Evolutionary conservation across 2,113 vertebrate genomes (phyloP).

Genomic region (Acrocephalus arundinaceus): DNA sequence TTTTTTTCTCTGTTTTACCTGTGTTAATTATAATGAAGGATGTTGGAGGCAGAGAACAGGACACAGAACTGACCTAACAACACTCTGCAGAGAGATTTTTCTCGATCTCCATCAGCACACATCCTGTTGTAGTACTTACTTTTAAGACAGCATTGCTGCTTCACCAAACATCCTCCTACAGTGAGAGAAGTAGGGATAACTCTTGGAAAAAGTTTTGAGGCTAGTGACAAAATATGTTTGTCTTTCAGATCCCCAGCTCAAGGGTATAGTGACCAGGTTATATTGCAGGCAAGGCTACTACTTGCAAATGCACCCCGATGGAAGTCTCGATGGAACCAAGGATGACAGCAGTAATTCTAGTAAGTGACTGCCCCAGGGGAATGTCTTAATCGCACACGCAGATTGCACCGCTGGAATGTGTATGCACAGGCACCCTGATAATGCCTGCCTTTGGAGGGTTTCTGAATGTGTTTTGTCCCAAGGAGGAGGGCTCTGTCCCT

Average conservation of each 20-base stretch:
- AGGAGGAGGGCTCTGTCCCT: background rate
- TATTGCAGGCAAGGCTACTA: slow-evolving; percentile 99
- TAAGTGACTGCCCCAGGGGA: slow-evolving; percentile 72
- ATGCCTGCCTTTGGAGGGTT: slow-evolving; percentile 23
- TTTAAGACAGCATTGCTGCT: slow-evolving; percentile 22
- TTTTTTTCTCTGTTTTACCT: background rate
- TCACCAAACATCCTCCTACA: slow-evolving; percentile 50
- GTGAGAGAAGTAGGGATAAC: slow-evolving; percentile 36
- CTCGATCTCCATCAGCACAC: background rate
- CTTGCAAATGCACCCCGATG: slow-evolving; percentile 99
- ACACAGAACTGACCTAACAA: background rate
- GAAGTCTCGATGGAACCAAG: slow-evolving; percentile 99
- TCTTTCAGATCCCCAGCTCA: slow-evolving; percentile 99
- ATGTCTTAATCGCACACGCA: background rate
- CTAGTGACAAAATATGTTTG: slow-evolving; percentile 77
- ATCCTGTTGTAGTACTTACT: slow-evolving; percentile 12
- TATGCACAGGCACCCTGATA: background rate
- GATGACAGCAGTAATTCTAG: slow-evolving; percentile 99
- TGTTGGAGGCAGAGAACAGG: slow-evolving; percentile 5
- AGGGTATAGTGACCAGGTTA: slow-evolving; percentile 99
- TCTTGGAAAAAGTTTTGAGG: slow-evolving; percentile 54
- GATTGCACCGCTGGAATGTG: background rate
- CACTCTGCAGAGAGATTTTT: background rate
- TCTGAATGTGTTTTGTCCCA: background rate
- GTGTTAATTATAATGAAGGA: background rate